Evolutionary conservation across 2,888 invertebrate species (phyloP), one percentile per base, ranked within the genome.

Genomic region (Drosophila siamana): DNA sequence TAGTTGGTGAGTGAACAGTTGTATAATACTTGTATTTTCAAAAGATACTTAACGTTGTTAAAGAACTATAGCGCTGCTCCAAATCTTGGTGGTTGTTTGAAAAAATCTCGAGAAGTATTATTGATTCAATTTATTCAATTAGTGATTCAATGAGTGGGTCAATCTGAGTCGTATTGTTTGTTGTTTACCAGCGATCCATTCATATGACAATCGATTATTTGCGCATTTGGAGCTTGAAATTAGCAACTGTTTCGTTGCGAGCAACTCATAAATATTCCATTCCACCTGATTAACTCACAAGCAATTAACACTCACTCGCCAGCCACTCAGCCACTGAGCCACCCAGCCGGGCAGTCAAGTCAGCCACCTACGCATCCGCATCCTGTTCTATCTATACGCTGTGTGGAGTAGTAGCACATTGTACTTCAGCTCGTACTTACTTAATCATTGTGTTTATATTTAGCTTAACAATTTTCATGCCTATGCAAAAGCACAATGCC

Each of bases 201-300:
- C 26, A 63, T 46, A 63, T 66, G 59, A 47, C 74, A 52, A 41
- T 43, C 19, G 47, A 40, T 54, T 50, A 64, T 61, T 54, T 57
- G 44, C 62, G 43, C 52, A 61, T 28, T 47, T 52, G 33, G 4
- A 33, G 33, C 33, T 33, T 33, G 33, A 33, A 22, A 26, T 15
- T 38, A 33, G 15, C 55, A n/a, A 13, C 2, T 36, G 28, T 16
- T 36, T 16, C 46, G 51, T 26, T 33, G 19, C 19, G 19, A 3
- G 19, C 43, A 72, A 43, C 65, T 74, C 50, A 79, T 85, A 77
- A 82, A 85, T 82, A 85, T 85, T 85, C 85, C 77, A 83, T 72
- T 69, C 64, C 65, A 69, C 36, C 69, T 69, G 77, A 81, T 74
- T 72, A 68, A 62, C 68, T 72, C 33, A 46, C 43, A 38, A 63